Base-by-base conservation (phyloP, 2,113 vertebrate species). In the Chitala chitala region DNA sequence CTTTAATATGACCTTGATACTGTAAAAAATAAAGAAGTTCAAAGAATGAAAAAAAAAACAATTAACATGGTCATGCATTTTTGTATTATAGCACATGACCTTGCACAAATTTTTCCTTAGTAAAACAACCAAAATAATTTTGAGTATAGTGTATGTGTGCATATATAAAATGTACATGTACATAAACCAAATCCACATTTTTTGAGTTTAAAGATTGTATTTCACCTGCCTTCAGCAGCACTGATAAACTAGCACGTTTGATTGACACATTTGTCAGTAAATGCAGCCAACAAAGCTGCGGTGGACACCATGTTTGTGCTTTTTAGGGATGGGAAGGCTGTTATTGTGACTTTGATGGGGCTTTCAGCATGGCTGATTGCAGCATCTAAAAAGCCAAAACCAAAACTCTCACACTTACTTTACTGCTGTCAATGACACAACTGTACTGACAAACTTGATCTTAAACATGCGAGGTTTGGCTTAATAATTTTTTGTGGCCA, bases 351-450 rank as follows among this genome's bases (percentile, higher is more conserved):
- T 46, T 22, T 46, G 46, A 46, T 44, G 22, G 64, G 42, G 42
- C 44, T 46, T 68, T 48, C 46, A 42, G 46, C 64, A 68, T 44
- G 40, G 15, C 46, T 46, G 33, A 68, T 68, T 68, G 64, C 46
- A 42, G 40, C 46, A 42, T 68, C 64, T 46, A 48, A 33, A 20
- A 68, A 68, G 64, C 24, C 42, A 7, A 42, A 46, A 42, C n/a
- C 24, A 13, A 48, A 36, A 51, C 48, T 51, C 20, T 51, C 48
- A 51, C 12, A 51, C 48, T 51, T 20, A 68, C 64, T 42, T 68
- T 26, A 68, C 44, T 68, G 64, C 64, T 42, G 46, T 68, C 64
- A 68, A 68, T 44, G 64, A 46, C 40, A 42, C 26, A 22, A 46
- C 64, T 4, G 42, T 15, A 26, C 24, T 68, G 38, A 68, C 40